Evolutionary conservation across 2,797 vertebrate genomes (phyloP).

Genomic region (Oophaga sylvatica): DNA sequence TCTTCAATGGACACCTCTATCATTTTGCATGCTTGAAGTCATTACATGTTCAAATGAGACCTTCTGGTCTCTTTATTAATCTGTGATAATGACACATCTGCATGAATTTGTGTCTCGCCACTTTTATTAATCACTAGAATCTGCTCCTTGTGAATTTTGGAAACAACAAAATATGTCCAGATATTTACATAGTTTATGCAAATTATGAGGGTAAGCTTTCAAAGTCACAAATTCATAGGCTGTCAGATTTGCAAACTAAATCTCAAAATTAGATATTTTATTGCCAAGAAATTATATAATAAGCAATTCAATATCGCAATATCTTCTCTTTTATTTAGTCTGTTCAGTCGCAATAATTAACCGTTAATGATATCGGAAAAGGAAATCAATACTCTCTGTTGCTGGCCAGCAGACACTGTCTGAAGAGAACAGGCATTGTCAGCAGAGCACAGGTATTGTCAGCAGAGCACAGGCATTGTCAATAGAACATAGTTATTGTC

Average conservation of each 20-base stretch:
- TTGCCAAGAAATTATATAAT: background rate
- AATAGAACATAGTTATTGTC: no score
- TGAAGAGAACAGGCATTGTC: no score
- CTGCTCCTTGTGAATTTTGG: constrained; percentile 2
- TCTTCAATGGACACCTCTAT: constrained; percentile 29
- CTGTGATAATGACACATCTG: constrained; percentile 52
- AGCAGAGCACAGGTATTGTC: no score
- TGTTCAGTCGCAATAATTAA: no score
- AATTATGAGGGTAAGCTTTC: constrained; percentile 16
- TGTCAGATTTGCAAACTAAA: background rate
- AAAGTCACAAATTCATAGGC: background rate
- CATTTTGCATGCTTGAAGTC: constrained; percentile 51
- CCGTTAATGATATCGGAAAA: no score
- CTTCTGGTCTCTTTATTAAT: constrained; percentile 54
- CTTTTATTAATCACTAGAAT: constrained; percentile 28
- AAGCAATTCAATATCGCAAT: no score
- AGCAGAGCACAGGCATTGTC: no score
- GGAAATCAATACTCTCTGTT: no score
- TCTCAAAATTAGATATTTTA: background rate
- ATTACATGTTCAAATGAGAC: constrained; percentile 37
- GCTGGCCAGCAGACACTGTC: no score
- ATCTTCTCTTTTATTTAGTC: no score
- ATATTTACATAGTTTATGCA: constrained; percentile 33
- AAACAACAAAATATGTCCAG: constrained; percentile 8
- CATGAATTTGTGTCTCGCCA: constrained; percentile 48